Evolutionary conservation across 1,140 invertebrate species (phyloP).

Genomic region (Euura lappo): DNA sequence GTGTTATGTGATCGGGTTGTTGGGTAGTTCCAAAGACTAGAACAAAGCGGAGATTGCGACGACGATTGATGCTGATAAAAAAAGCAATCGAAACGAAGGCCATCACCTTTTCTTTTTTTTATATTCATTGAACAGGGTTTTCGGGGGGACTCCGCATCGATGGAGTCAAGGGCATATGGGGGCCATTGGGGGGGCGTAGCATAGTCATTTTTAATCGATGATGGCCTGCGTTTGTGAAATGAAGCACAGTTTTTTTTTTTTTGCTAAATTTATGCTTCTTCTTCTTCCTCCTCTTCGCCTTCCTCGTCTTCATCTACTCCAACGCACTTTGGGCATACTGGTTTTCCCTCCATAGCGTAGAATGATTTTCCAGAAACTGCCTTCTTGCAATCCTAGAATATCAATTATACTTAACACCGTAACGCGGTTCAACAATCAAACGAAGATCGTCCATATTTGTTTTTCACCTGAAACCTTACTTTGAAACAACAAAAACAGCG

Average conservation of each 20-base stretch:
- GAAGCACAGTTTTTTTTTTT: background rate
- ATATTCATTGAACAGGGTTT: constrained; percentile 13
- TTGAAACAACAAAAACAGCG: background rate
- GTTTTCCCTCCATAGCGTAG: constrained; percentile 93
- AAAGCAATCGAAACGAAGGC: background rate
- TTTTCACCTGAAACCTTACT: background rate
- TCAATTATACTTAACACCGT: constrained; percentile 11
- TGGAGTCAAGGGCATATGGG: constrained; percentile 25
- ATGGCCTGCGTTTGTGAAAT: background rate
- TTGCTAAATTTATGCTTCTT: constrained; percentile 19
- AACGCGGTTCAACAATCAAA: no score
- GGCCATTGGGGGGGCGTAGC: constrained; percentile 8
- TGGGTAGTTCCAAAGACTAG: background rate
- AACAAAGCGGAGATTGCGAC: background rate
- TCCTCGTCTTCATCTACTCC: constrained; percentile 89
- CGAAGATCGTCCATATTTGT: no score
- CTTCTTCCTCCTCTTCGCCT: constrained; percentile 55
- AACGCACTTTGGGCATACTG: constrained; percentile 88
- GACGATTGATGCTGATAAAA: background rate
- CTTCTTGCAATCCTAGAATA: constrained; percentile 87
- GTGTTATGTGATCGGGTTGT: background rate
- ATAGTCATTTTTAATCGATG: background rate
- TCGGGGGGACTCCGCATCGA: constrained; percentile 23
- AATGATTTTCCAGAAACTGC: constrained; percentile 92
- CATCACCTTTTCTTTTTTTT: background rate